A percentile compares a stretch with the other conserved stretches of the same genome.
Evolutionary conservation across 2,113 vertebrate genomes (phyloP).

Genomic region (Cavia aperea): DNA sequence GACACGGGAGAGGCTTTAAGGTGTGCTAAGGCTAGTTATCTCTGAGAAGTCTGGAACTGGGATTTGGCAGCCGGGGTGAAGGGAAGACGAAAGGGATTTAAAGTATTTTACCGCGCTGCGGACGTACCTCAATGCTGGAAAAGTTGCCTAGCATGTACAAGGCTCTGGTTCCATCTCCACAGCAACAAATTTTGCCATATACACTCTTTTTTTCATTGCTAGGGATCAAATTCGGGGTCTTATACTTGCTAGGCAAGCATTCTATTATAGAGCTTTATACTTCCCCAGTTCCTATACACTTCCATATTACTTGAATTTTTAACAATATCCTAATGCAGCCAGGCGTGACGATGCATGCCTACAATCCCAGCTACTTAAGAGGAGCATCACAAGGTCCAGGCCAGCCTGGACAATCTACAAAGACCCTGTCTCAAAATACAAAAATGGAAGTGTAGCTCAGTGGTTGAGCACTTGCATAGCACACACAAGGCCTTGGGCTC

Average conservation of each 20-base stretch:
- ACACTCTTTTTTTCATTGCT: not conserved
- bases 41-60: not conserved
- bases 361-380: not conserved
- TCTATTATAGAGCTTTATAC: not conserved
- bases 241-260: not conserved
- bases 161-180: not conserved
- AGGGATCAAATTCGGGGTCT: not conserved
- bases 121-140: not conserved
- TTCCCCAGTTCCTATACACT: not conserved
- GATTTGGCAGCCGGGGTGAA: not conserved
- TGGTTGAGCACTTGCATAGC: not conserved
- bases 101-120: not conserved
- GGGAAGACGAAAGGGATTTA: not conserved
- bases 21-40: not conserved
- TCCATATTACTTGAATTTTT: not conserved
- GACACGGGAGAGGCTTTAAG: not conserved
- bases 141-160: not conserved
- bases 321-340: not conserved
- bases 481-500: not conserved
- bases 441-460: not conserved
- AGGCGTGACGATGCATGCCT: not conserved
- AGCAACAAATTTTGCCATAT: not conserved
- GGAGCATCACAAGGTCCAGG: not conserved
- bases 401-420: not conserved
- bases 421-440: not conserved